Percentiles rank a stretch among this genome's conserved stretches.
phyloP scores from a whole-genome alignment of 2,888 invertebrate genomes.

The Lymantria monacha region DNA sequence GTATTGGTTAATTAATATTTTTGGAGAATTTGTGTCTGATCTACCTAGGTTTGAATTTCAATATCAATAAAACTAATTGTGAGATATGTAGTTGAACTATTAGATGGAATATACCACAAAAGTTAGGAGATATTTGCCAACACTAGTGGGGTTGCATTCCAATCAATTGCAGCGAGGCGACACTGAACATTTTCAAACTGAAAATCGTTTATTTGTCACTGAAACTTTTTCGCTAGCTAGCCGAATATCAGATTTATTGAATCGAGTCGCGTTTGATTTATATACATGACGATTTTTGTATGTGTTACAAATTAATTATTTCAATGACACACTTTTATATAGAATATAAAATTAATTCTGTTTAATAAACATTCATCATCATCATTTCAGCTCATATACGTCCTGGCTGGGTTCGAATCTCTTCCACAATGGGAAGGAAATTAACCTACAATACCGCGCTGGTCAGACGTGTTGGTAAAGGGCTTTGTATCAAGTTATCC shows the following conservation, averaged over 20 bases:
- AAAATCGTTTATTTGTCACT: conserved; percentile 25
- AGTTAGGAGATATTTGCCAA: conserved; percentile 9
- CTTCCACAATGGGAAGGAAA: too few relatives aligned
- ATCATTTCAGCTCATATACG: too few relatives aligned
- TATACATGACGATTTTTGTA: conserved; percentile 14
- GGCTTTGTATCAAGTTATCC: too few relatives aligned
- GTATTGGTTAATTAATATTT: too few relatives aligned
- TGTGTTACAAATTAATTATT: conserved; percentile 6
- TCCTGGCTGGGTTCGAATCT: too few relatives aligned
- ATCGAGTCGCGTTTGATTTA: conserved; percentile 29
- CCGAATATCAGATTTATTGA: conserved; percentile 24
- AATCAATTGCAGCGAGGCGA: conserved; percentile 19
- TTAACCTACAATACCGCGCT: too few relatives aligned
- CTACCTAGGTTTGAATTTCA: too few relatives aligned
- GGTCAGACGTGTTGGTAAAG: too few relatives aligned
- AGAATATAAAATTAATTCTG: too few relatives aligned
- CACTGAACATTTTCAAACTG: conserved; percentile 23
- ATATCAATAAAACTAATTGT: not conserved
- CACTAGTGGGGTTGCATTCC: conserved; percentile 22
- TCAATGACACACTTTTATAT: too few relatives aligned
- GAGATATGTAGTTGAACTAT: not conserved
- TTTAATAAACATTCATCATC: too few relatives aligned
- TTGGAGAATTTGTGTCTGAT: too few relatives aligned
- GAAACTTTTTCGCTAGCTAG: conserved; percentile 24
- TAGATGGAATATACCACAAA: not conserved